Evolutionary conservation across 2,797 vertebrate species (phyloP), one percentile per base, ranked within the genome.

Genomic region (Hyperoplus lanceolatus): DNA sequence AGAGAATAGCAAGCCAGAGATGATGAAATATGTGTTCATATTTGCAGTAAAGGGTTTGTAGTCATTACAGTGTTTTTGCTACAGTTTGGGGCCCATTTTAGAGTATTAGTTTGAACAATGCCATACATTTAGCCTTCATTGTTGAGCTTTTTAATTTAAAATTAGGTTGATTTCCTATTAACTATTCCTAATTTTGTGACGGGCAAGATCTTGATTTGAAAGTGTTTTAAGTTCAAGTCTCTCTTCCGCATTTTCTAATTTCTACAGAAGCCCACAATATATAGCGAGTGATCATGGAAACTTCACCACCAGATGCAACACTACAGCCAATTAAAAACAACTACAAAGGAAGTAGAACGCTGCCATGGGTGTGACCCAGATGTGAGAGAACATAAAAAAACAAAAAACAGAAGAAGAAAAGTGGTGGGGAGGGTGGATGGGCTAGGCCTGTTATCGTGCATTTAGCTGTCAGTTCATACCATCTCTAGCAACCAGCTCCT

Each of bases 281-380:
- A 61, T 48, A 61, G 48, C 61, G 43, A 82, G 39, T 48, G 75
- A 82, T 79, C 71, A 71, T 67, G 79, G 89, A 82, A 87, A 76
- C 36, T 64, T 49, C 58, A 68, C 21, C 29, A 75, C 51, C 70
- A 72, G 76, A 86, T 79, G 73, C 70, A 88, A 74, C 58, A 42
- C 69, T 39, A 29, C 29, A 10, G 77, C 81, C 84, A 86, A 90
- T 91, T 79, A 87, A 79, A 74, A 53, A 58, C 61, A 81, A 29
- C 82, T 75, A 84, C 87, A 90, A 81, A 91, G 87, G 55, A 65
- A 82, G 67, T 4, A 15, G 82, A 80, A 49, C 1, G 3, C 60
- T 46, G 76, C 49, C 61, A 68, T 59, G 66, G 77, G 18, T 58
- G 81, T 48, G 38, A 85, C 71, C 69, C 80, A 84, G 62, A 90